Percentiles rank a stretch among this genome's conserved stretches.
Conservation (phyloP, 2,797 vertebrate genomes). For the Catostomus latipinnis region DNA sequence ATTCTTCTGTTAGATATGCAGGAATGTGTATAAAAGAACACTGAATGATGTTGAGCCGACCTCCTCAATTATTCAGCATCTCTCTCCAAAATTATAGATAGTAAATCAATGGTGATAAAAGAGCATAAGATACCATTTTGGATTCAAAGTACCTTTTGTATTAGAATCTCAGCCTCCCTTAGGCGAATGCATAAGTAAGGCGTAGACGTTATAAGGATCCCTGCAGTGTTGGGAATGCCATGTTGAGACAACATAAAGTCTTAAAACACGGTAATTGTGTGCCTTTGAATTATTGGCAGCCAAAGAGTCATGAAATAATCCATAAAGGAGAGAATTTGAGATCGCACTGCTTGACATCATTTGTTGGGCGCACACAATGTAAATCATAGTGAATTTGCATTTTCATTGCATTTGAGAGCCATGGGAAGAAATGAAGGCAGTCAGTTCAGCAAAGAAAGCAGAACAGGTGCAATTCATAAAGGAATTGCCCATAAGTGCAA, state of each 20-base stretch:
- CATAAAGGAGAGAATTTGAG: conserved; percentile 33
- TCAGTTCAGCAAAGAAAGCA: not conserved
- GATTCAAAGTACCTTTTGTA: conserved; percentile 80
- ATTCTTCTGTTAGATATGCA: conserved; percentile 73
- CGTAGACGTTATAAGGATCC: conserved; percentile 63
- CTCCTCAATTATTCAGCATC: conserved; percentile 79
- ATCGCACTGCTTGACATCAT: conserved; percentile 18
- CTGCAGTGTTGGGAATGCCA: conserved; percentile 53
- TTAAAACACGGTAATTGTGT: conserved; percentile 58
- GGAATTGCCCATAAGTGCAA: not conserved
- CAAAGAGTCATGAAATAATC: conserved; percentile 21
- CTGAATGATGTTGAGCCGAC: conserved; percentile 70
- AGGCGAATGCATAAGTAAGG: conserved; percentile 74
- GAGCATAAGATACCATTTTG: conserved; percentile 78
- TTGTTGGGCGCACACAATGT: conserved; percentile 35
- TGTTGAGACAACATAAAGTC: conserved; percentile 40
- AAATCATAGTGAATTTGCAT: conserved; percentile 10
- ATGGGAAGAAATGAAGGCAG: not conserved
- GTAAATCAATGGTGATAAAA: conserved; percentile 80
- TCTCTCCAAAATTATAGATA: conserved; percentile 74
- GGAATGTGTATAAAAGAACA: conserved; percentile 68
- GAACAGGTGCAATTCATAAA: not conserved
- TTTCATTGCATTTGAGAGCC: not conserved
- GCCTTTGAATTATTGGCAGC: conserved; percentile 57
- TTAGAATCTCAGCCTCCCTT: conserved; percentile 68